phyloP scores from a whole-genome alignment of 1,140 invertebrate species.

The Atta colombica region DNA sequence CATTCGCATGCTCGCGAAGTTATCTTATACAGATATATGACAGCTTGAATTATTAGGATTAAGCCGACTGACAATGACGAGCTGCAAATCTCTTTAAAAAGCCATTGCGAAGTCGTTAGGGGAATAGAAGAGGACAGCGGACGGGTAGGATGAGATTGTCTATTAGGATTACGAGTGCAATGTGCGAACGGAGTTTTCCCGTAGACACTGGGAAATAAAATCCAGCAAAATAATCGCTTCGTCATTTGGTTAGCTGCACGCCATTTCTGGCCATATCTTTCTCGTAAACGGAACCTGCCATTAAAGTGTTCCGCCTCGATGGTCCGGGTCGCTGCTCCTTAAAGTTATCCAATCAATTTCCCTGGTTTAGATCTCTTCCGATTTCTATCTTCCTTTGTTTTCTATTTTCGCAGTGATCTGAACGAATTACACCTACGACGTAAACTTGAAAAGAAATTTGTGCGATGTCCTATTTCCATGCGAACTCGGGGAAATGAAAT shows the following conservation, averaged over 20 bases:
- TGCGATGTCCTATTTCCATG: neutral
- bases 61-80: slow-evolving; percentile 28
- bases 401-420: neutral
- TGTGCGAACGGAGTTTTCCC: slow-evolving; percentile 8
- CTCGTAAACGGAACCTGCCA: slow-evolving; percentile 68
- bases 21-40: neutral
- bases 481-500: neutral
- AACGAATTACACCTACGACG: slow-evolving; percentile 1
- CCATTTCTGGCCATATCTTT: slow-evolving; percentile 28
- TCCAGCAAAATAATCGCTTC: slow-evolving; percentile 54
- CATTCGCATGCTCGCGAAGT: slow-evolving; percentile 10
- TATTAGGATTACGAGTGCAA: slow-evolving; percentile 36
- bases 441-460: slow-evolving; percentile 33
- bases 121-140: neutral
- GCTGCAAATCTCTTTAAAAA: slow-evolving; percentile 54
- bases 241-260: slow-evolving; percentile 57
- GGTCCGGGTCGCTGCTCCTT: slow-evolving; percentile 20
- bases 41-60: slow-evolving; percentile 37
- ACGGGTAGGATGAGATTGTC: neutral
- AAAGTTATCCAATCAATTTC: slow-evolving; percentile 72
- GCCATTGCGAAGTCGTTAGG: slow-evolving; percentile 18
- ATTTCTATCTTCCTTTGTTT: slow-evolving; percentile 42
- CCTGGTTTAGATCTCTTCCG: slow-evolving; percentile 41
- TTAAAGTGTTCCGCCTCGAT: slow-evolving; percentile 66
- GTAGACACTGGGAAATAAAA: slow-evolving; percentile 44